These are phyloP conservation scores for Pyrocoelia pectoralis DNA, from an alignment of 2,888 invertebrate species.

Conservation along the genomic window DNA sequence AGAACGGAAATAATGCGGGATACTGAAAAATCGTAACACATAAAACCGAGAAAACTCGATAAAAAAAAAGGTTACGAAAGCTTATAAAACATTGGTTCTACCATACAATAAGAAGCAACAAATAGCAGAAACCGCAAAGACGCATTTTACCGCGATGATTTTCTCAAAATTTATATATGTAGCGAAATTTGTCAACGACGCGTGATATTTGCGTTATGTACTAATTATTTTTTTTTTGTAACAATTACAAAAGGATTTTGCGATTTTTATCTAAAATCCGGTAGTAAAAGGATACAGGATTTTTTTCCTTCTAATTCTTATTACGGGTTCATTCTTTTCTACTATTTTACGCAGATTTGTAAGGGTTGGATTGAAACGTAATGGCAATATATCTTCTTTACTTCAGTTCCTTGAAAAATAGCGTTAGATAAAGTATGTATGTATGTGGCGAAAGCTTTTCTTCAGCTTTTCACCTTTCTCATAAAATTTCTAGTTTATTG, in stretches of 20 bases:
- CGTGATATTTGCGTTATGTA: neutral
- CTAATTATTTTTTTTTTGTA: neutral
- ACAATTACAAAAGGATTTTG: constrained; percentile 1
- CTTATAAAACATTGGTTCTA: constrained; percentile 29
- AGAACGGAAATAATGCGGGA: constrained; percentile 18
- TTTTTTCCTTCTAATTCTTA: neutral
- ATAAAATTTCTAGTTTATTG: constrained; percentile 29
- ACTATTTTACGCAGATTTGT: constrained; percentile 32
- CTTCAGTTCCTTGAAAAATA: constrained; percentile 22
- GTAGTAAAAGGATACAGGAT: constrained; percentile 11
- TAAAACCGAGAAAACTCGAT: constrained; percentile 22
- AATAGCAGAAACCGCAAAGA: constrained; percentile 19
- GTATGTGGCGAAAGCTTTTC: constrained; percentile 14
- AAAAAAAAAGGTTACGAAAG: constrained; percentile 22
- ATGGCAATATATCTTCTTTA: constrained; percentile 25
- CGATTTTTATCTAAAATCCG: neutral
- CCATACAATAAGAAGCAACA: constrained; percentile 27
- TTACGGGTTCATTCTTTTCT: neutral
- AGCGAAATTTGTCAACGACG: neutral
- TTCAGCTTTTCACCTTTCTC: constrained; percentile 28
- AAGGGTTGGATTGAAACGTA: constrained; percentile 27
- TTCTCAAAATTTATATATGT: neutral
- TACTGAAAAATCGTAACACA: constrained; percentile 21
- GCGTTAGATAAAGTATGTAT: constrained; percentile 13
- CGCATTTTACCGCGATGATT: constrained; percentile 12